Evolutionary conservation across 1,140 invertebrate genomes (phyloP).

Genomic region (Euglossa dilemma): DNA sequence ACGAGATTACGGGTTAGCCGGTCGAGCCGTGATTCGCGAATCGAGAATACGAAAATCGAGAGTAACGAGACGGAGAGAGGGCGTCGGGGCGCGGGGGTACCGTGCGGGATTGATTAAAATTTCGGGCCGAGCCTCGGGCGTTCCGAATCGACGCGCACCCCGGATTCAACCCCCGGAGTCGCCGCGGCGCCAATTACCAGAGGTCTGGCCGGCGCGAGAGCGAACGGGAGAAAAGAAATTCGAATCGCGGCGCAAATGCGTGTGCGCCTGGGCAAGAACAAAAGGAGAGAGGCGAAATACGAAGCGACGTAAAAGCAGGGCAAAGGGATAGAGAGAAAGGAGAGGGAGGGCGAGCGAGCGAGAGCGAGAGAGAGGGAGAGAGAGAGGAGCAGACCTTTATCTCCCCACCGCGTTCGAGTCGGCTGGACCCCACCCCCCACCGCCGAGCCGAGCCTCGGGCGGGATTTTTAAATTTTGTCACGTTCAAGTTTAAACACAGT

Average conservation of each 20-base stretch:
- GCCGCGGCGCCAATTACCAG: slow-evolving; percentile 70
- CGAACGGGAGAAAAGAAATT: slow-evolving; percentile 73
- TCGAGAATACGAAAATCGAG: not conserved
- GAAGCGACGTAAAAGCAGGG: slow-evolving; percentile 54
- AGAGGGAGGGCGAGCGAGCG: not conserved
- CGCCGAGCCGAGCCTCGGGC: slow-evolving; percentile 42
- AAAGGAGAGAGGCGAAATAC: slow-evolving; percentile 51
- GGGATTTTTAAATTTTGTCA: slow-evolving; percentile 83
- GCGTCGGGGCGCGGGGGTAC: too few species aligned
- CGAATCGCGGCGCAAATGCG: slow-evolving; percentile 64
- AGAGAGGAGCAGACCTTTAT: slow-evolving; percentile 31
- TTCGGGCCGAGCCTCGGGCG: not conserved
- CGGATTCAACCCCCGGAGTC: slow-evolving; percentile 48
- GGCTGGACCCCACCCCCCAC: slow-evolving; percentile 16
- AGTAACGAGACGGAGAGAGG: not conserved
- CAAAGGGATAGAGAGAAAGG: slow-evolving; percentile 16
- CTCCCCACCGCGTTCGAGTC: slow-evolving; percentile 17
- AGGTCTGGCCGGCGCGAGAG: slow-evolving; percentile 62
- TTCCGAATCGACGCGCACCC: slow-evolving; percentile 33
- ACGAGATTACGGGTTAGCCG: too few species aligned
- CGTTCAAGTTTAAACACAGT: slow-evolving; percentile 83
- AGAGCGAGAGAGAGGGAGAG: slow-evolving; percentile 18
- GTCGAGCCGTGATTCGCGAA: not conserved
- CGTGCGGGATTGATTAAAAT: slow-evolving; percentile 32
- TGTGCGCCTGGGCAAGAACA: slow-evolving; percentile 50